These are phyloP conservation scores for Drymodes brunneopygia DNA, from an alignment of 2,113 vertebrate genomes.

Conservation along the genomic window DNA sequence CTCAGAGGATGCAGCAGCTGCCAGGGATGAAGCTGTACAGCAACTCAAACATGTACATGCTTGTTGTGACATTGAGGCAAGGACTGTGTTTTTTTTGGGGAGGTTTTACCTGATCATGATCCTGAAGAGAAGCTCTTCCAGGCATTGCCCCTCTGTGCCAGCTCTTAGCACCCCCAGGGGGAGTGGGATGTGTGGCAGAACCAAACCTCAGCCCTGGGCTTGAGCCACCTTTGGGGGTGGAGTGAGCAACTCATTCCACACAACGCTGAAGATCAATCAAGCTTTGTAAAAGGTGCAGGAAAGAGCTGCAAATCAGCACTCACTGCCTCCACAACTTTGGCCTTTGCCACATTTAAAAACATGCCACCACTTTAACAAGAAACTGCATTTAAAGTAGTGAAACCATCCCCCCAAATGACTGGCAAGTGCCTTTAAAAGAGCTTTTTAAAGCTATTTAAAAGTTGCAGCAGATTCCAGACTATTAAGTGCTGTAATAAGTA, in stretches of 20 bases:
- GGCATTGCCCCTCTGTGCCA: background rate
- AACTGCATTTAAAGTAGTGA: background rate
- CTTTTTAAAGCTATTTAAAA: background rate
- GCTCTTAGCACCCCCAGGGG: rapidly evolving
- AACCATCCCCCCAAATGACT: background rate
- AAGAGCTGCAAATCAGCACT: background rate
- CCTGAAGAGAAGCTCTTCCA: background rate
- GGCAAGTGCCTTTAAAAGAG: background rate
- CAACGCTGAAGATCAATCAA: background rate
- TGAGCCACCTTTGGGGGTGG: background rate
- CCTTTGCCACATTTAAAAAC: background rate
- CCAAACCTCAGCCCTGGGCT: background rate
- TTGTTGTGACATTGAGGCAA: background rate
- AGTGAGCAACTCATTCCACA: background rate
- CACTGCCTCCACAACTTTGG: background rate
- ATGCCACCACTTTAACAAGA: background rate
- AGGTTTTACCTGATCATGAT: rapidly evolving
- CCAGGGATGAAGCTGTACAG: background rate
- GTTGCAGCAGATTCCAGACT: background rate
- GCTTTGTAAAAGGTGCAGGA: background rate
- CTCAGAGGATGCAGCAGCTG: background rate
- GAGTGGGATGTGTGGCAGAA: background rate
- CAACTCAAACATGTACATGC: rapidly evolving
- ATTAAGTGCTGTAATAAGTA: background rate
- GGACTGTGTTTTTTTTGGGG: too few relatives aligned